These are phyloP conservation scores for Crotalus helleri DNA, from an alignment of 2,113 vertebrate species.

Conservation along the genomic window DNA sequence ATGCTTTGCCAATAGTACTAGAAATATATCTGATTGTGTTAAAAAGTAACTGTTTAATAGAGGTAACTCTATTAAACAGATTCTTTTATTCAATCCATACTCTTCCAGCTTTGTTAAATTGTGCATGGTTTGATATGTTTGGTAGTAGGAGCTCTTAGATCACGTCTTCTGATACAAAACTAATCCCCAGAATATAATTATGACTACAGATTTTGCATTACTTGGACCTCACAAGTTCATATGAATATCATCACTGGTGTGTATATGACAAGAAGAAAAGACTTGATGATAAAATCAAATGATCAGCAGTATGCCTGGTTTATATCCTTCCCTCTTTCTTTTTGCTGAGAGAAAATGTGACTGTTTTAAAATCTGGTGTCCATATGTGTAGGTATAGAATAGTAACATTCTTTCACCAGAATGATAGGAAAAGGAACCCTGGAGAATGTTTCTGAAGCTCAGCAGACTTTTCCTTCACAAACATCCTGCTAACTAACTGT, in stretches of 20 bases:
- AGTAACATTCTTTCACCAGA: slow-evolving; percentile 30
- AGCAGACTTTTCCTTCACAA: not conserved
- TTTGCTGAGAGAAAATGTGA: slow-evolving; percentile 25
- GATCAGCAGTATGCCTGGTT: slow-evolving; percentile 49
- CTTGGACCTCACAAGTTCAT: slow-evolving; percentile 27
- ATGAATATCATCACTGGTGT: slow-evolving; percentile 20
- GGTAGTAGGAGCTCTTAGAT: slow-evolving; percentile 26
- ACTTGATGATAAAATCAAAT: slow-evolving; percentile 18
- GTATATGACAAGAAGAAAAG: slow-evolving; percentile 51
- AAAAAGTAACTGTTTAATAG: not conserved
- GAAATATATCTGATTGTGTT: not conserved
- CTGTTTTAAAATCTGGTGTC: slow-evolving; percentile 52
- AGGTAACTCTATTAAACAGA: not conserved
- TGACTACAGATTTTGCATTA: slow-evolving; percentile 32
- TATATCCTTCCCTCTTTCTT: slow-evolving; percentile 37
- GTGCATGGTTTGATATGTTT: not conserved
- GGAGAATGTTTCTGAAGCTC: slow-evolving; percentile 10
- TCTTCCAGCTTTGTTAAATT: slow-evolving; percentile 26
- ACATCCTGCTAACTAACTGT: not conserved
- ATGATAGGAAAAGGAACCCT: slow-evolving; percentile 13
- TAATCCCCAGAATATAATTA: not conserved
- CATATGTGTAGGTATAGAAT: slow-evolving; percentile 30
- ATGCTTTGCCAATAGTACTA: not conserved
- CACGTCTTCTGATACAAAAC: slow-evolving; percentile 17
- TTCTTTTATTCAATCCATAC: not conserved